Conservation (phyloP, 2,797 vertebrate genomes). For the Oceanodroma leucorhoa region DNA sequence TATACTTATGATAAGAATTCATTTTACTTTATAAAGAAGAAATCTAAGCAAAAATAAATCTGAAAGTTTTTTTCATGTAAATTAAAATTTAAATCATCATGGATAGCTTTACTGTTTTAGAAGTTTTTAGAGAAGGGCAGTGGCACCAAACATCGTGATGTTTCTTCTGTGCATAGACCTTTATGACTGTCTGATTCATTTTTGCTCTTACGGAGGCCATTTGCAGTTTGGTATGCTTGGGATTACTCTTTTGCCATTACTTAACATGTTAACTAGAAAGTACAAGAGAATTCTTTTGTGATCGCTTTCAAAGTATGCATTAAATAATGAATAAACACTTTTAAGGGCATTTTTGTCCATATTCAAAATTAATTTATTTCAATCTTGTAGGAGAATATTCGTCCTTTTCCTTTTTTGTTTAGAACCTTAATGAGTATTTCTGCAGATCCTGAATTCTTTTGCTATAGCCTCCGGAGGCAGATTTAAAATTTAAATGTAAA, state of each 20-base stretch:
- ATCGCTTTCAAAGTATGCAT: neutral
- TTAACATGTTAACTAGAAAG: neutral
- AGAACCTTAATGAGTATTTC: neutral
- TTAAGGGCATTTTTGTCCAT: neutral
- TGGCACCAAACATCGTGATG: neutral
- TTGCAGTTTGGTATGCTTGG: neutral
- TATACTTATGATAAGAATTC: neutral
- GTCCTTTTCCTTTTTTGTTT: neutral
- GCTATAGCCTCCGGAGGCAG: neutral
- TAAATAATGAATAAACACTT: neutral
- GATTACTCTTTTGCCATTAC: neutral
- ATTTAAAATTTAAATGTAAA: conserved; percentile 5
- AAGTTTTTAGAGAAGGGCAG: neutral
- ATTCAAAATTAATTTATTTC: neutral
- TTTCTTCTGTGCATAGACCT: neutral
- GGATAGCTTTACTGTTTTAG: neutral
- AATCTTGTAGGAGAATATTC: neutral
- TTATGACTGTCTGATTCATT: neutral
- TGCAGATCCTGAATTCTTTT: neutral
- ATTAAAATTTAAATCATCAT: neutral
- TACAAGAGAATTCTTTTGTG: neutral
- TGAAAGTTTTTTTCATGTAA: neutral
- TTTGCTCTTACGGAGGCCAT: neutral
- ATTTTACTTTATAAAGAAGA: neutral
- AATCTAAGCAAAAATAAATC: neutral